Evolutionary conservation across 2,888 invertebrate species (phyloP).

Genomic region (Allophyes oxyacanthae): DNA sequence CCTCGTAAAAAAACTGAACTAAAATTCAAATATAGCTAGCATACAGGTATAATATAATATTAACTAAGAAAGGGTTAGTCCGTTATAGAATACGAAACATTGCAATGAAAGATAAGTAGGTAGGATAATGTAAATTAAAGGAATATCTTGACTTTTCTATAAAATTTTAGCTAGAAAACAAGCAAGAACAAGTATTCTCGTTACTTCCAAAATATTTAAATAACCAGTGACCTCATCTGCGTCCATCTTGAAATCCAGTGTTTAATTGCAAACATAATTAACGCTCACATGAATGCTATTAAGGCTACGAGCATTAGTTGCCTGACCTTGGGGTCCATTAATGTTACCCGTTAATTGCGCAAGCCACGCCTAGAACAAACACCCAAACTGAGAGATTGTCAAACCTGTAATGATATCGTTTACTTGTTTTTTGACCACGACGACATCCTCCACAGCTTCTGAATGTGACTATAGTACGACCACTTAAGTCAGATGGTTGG

Average conservation of each 20-base stretch:
- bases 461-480: too few species aligned
- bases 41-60: too few species aligned
- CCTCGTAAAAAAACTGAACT: too few species aligned
- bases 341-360: conserved; percentile 52
- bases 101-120: too few species aligned
- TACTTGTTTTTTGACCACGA: conserved; percentile 23
- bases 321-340: conserved; percentile 60
- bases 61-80: too few species aligned
- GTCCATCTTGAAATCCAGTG: conserved; percentile 46
- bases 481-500: too few species aligned
- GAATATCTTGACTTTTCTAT: too few species aligned
- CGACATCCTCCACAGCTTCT: conserved; percentile 23
- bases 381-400: conserved; percentile 35
- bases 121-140: too few species aligned
- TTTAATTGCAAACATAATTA: conserved; percentile 61
- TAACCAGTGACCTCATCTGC: conserved; percentile 43
- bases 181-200: not conserved
- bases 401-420: conserved; percentile 30
- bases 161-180: too few species aligned
- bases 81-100: too few species aligned
- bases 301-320: conserved; percentile 45
- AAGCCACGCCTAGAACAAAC: conserved; percentile 49
- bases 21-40: too few species aligned
- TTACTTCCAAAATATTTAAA: conserved; percentile 19
- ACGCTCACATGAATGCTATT: conserved; percentile 52